Evolutionary conservation across 2,113 vertebrate species (phyloP).

Genomic region (Bathybates hornii): DNA sequence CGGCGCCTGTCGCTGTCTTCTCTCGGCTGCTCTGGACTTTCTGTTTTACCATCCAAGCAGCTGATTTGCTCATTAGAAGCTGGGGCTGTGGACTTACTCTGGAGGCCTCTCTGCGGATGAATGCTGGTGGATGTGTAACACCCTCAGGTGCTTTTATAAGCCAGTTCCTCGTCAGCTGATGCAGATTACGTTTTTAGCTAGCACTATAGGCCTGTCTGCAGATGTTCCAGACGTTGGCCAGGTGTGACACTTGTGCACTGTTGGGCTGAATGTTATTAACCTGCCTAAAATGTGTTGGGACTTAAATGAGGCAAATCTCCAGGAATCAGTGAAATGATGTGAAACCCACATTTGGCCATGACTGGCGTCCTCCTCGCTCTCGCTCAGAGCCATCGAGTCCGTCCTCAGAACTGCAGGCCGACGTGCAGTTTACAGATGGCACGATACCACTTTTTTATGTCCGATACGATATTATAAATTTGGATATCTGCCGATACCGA

Average conservation of each 20-base stretch:
- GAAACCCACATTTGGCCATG: neutral
- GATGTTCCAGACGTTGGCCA: neutral
- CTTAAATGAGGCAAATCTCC: neutral
- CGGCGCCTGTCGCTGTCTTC: neutral
- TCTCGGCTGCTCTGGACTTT: neutral
- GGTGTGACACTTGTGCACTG: neutral
- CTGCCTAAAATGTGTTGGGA: neutral
- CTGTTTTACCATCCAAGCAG: neutral
- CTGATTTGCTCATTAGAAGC: neutral
- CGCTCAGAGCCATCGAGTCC: too few species aligned
- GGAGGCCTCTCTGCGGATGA: neutral
- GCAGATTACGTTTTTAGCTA: neutral
- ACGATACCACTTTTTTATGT: too few species aligned
- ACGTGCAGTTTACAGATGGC: too few species aligned
- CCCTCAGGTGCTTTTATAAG: neutral
- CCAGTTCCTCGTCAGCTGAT: neutral
- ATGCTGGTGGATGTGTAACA: neutral
- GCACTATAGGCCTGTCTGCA: neutral
- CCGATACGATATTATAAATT: too few species aligned
- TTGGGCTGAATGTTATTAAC: neutral
- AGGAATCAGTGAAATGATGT: neutral
- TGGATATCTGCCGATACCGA: too few species aligned
- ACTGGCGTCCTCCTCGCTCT: neutral
- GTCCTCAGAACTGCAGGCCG: too few species aligned
- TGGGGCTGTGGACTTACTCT: neutral